These are phyloP conservation scores for Dioctria linearis DNA, from an alignment of 2,888 invertebrate genomes.

Conservation along the genomic window DNA sequence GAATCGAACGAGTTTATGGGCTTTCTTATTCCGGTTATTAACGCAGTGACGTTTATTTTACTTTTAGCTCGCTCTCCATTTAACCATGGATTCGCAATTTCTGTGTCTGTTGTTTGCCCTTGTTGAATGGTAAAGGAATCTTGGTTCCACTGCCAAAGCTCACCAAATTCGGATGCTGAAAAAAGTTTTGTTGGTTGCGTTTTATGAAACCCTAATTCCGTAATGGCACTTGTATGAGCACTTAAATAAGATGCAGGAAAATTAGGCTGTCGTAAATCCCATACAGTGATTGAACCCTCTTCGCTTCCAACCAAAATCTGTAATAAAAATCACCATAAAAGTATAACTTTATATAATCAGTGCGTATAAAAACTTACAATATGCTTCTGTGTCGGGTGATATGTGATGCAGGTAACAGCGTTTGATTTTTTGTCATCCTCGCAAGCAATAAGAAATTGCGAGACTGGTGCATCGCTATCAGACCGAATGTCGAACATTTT, in stretches of 20 bases:
- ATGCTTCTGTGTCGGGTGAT: constrained; percentile 91
- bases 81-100: constrained; percentile 76
- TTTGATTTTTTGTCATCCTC: constrained; percentile 74
- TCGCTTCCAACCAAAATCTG: constrained; percentile 84
- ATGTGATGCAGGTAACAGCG: constrained; percentile 82
- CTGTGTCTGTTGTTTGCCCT: constrained; percentile 32
- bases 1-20: constrained; percentile 88
- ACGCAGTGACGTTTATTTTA: constrained; percentile 73
- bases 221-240: constrained; percentile 83
- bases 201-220: constrained; percentile 91
- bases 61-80: constrained; percentile 79
- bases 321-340: background rate
- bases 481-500: constrained; percentile 89
- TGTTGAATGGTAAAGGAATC: constrained; percentile 68
- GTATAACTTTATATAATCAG: no score
- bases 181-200: constrained; percentile 88
- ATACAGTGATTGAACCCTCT: constrained; percentile 88
- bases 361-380: constrained; percentile 72
- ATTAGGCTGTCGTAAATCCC: constrained; percentile 89
- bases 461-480: constrained; percentile 76
- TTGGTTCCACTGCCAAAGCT: constrained; percentile 92
- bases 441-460: constrained; percentile 82
- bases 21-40: constrained; percentile 83
- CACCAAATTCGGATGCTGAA: constrained; percentile 85
- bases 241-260: constrained; percentile 87